A percentile compares a stretch with the other conserved stretches of the same genome.
phyloP scores from a whole-genome alignment of 1,140 invertebrate genomes.

The Drosophila tropicalis region DNA sequence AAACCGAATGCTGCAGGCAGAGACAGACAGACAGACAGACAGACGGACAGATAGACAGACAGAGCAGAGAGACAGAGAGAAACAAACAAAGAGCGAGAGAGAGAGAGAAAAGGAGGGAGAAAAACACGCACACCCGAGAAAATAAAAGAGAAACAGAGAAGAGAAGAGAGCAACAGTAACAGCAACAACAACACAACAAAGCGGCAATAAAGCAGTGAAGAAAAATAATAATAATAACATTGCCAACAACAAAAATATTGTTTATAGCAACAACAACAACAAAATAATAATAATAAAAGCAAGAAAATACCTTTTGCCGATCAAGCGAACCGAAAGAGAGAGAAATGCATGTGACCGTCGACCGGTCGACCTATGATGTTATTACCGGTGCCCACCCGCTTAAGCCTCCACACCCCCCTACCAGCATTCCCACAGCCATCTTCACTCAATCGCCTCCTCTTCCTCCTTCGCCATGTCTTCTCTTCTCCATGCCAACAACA shows the following conservation, averaged over 20 bases:
- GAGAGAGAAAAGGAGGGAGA: slow-evolving; percentile 28
- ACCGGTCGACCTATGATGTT: slow-evolving; percentile 73
- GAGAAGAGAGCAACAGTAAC: slow-evolving; percentile 28
- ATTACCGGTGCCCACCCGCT: slow-evolving; percentile 57
- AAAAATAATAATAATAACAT: slow-evolving; percentile 47
- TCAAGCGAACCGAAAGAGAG: slow-evolving; percentile 29
- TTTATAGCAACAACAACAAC: slow-evolving; percentile 41
- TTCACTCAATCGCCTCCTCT: not conserved
- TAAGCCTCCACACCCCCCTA: slow-evolving; percentile 8
- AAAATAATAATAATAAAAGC: slow-evolving; percentile 40
- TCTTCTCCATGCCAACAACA: not conserved
- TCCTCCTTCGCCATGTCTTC: not conserved
- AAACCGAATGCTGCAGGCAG: slow-evolving; percentile 45
- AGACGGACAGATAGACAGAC: slow-evolving; percentile 27
- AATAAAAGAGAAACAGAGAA: not conserved
- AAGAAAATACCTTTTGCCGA: slow-evolving; percentile 53
- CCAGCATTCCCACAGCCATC: not conserved
- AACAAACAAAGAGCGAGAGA: not conserved
- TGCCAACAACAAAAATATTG: slow-evolving; percentile 54
- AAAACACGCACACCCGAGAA: slow-evolving; percentile 7
- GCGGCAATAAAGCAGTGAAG: slow-evolving; percentile 54
- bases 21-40: slow-evolving; percentile 36
- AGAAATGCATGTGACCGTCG: slow-evolving; percentile 51
- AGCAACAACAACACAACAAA: slow-evolving; percentile 42
- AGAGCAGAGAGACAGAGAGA: slow-evolving; percentile 7